Percentiles rank a stretch among this genome's conserved stretches.
Conservation (phyloP, 2,797 vertebrate species). For the Perodicticus potto region DNA sequence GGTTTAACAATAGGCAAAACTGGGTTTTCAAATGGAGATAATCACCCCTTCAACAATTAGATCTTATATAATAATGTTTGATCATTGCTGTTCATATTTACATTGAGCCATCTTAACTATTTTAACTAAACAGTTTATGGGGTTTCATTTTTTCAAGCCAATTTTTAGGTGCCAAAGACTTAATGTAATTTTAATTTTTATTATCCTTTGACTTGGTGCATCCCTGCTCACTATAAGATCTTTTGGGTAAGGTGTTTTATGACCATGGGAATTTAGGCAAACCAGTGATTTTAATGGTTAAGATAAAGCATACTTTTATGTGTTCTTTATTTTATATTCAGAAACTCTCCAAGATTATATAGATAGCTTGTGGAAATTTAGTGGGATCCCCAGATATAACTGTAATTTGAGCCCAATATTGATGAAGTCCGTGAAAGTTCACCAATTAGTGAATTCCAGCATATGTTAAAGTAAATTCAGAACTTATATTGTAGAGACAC, state of each 20-base stretch:
- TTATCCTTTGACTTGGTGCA: neutral
- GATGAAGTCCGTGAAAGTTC: neutral
- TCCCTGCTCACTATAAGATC: neutral
- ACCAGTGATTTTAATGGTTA: neutral
- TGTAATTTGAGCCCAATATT: neutral
- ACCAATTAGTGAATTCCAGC: neutral
- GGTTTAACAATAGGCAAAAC: neutral
- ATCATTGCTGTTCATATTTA: neutral
- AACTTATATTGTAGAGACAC: neutral
- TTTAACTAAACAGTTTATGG: neutral
- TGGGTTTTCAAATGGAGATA: neutral
- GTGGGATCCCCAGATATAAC: neutral
- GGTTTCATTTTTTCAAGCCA: neutral
- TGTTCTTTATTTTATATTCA: neutral
- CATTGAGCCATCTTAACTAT: neutral
- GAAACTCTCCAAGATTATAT: neutral
- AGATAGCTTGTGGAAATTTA: neutral
- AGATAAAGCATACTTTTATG: neutral
- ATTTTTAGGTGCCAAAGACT: neutral
- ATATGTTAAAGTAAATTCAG: neutral
- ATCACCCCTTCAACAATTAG: neutral
- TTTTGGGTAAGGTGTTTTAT: neutral
- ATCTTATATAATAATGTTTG: neutral
- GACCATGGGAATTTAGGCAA: neutral
- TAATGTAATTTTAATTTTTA: conserved; percentile 16